These are phyloP conservation scores for Stenodema calcarata DNA, from an alignment of 2,888 invertebrate genomes.

Conservation along the genomic window DNA sequence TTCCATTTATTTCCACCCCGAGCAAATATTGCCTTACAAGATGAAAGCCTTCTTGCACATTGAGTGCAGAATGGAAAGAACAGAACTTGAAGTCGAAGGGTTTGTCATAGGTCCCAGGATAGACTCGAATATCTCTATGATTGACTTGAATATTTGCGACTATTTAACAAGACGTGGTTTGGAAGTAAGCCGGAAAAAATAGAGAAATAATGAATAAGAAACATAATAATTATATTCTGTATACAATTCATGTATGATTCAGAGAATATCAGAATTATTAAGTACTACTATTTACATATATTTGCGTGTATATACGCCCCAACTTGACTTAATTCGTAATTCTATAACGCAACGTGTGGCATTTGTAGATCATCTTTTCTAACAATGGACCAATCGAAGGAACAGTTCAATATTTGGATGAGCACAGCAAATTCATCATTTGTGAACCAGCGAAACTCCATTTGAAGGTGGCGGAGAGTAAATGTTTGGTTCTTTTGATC, in stretches of 20 bases:
- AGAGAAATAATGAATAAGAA: background rate
- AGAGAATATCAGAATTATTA: too few species aligned
- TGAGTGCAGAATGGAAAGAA: constrained; percentile 2
- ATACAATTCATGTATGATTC: too few species aligned
- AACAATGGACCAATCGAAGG: constrained; percentile 8
- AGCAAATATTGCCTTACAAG: background rate
- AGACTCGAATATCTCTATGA: background rate
- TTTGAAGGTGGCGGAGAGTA: background rate
- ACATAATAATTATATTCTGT: too few species aligned
- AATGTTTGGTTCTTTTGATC: background rate
- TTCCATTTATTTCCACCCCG: background rate
- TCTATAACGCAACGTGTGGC: too few species aligned
- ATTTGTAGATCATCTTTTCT: background rate
- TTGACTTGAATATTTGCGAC: background rate
- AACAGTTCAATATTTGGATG: background rate
- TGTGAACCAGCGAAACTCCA: background rate
- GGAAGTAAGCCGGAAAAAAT: background rate
- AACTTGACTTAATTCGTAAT: too few species aligned
- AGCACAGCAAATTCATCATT: background rate
- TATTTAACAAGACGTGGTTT: background rate
- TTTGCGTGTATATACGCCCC: too few species aligned
- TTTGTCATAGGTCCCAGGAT: background rate
- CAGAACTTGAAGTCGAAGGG: background rate
- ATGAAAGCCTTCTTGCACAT: background rate
- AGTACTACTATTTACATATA: too few species aligned